These are phyloP conservation scores for Odontomachus brunneus DNA, from an alignment of 1,140 invertebrate species.

Conservation along the genomic window DNA sequence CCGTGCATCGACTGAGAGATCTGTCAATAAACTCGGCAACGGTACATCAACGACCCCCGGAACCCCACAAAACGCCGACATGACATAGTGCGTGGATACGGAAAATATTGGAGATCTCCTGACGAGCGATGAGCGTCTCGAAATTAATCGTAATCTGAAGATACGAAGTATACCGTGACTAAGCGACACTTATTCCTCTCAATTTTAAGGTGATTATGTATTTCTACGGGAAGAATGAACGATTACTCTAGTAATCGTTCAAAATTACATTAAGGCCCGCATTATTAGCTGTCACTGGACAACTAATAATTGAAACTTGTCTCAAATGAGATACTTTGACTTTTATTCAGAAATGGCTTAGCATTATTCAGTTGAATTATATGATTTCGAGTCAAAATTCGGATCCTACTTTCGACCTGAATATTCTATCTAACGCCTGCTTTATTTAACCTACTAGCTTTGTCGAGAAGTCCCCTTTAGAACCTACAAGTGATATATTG, in stretches of 20 bases:
- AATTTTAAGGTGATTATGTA: background rate
- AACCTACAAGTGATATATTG: too few species aligned
- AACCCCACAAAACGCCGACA: slow-evolving; percentile 22
- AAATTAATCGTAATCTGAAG: slow-evolving; percentile 21
- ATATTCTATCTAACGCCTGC: too few species aligned
- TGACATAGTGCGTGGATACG: slow-evolving; percentile 43
- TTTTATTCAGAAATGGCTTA: too few species aligned
- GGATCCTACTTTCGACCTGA: too few species aligned
- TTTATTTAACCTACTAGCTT: too few species aligned
- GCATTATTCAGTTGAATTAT: too few species aligned
- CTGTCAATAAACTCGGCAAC: slow-evolving; percentile 77
- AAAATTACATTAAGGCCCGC: background rate
- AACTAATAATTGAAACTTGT: too few species aligned
- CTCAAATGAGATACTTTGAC: too few species aligned
- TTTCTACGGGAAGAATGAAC: background rate
- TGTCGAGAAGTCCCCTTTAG: too few species aligned
- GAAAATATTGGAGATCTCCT: slow-evolving; percentile 7
- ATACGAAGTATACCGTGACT: background rate
- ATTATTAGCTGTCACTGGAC: too few species aligned
- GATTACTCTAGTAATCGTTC: background rate
- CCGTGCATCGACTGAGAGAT: slow-evolving; percentile 65
- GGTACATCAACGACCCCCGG: slow-evolving; percentile 69
- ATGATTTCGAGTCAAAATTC: too few species aligned
- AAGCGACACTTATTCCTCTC: background rate
- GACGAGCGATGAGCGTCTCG: background rate